Evolutionary conservation across 2,113 vertebrate genomes (phyloP).

Genomic region (Bostrychus sinensis): DNA sequence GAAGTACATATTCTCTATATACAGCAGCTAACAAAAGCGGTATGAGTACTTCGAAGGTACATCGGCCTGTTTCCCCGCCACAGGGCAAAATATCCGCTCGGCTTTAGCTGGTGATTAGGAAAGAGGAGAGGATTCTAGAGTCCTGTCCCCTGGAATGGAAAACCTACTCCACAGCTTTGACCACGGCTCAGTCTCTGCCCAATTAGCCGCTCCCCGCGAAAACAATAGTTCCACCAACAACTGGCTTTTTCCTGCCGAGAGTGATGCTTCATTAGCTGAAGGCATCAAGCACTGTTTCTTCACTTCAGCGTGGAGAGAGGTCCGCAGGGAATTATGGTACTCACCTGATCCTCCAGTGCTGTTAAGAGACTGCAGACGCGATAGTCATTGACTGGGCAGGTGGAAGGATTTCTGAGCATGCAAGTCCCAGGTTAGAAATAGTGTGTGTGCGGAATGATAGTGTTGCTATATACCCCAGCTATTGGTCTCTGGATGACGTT

Average conservation of each 20-base stretch:
- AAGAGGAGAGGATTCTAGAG: slow-evolving; percentile 27
- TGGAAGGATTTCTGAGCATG: slow-evolving; percentile 32
- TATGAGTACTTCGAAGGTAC: slow-evolving; percentile 40
- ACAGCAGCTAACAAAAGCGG: slow-evolving; percentile 50
- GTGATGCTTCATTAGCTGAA: slow-evolving; percentile 44
- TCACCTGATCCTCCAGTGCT: slow-evolving; percentile 11
- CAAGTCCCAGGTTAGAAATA: slow-evolving; percentile 23
- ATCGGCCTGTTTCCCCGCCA: slow-evolving; percentile 52
- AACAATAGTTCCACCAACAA: slow-evolving; percentile 24
- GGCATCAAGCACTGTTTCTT: slow-evolving; percentile 18
- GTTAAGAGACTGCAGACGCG: slow-evolving; percentile 5
- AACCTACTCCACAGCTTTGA: slow-evolving; percentile 20
- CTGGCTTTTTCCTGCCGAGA: slow-evolving; percentile 20
- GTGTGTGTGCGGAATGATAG: slow-evolving; percentile 2
- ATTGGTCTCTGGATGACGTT: background rate
- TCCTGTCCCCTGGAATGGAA: slow-evolving; percentile 8
- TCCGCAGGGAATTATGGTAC: slow-evolving; percentile 23
- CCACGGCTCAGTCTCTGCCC: slow-evolving; percentile 28
- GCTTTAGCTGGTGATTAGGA: slow-evolving; percentile 58
- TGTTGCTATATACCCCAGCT: background rate
- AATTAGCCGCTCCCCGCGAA: slow-evolving; percentile 42
- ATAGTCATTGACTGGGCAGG: slow-evolving; percentile 23
- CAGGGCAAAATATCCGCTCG: slow-evolving; percentile 49
- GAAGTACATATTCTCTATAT: too few relatives aligned
- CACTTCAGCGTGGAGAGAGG: slow-evolving; percentile 7